phyloP scores from a whole-genome alignment of 2,888 invertebrate genomes.

The Ichneumoninae sp. region DNA sequence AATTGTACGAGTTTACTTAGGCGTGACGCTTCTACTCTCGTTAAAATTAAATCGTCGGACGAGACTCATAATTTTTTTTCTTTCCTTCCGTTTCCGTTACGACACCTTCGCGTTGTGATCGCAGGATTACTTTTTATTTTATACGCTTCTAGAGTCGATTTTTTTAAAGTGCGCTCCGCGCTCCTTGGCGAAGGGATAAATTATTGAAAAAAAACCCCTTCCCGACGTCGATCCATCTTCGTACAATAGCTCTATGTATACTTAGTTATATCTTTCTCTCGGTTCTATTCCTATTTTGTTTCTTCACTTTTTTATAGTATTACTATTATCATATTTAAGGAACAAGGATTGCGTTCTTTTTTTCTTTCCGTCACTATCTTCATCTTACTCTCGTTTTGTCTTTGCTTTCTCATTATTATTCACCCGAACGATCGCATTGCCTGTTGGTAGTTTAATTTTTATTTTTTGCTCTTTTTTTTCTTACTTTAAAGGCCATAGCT shows the following conservation, averaged over 20 bases:
- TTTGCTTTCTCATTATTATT: conserved; percentile 37
- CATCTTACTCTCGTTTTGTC: conserved; percentile 14
- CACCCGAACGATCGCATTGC: conserved; percentile 39
- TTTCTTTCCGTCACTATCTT: conserved; percentile 7
- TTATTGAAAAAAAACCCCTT: conserved; percentile 20
- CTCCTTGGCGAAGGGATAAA: conserved; percentile 38
- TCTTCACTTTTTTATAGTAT: conserved; percentile 47
- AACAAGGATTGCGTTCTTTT: conserved; percentile 62
- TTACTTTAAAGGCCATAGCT: conserved; percentile 45
- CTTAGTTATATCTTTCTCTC: conserved; percentile 56
- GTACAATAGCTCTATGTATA: conserved; percentile 54
- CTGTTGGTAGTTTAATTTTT: conserved; percentile 21
- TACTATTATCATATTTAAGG: conserved; percentile 65
- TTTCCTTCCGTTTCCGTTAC: conserved; percentile 40
- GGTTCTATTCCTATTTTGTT: conserved; percentile 57
- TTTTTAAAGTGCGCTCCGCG: conserved; percentile 48
- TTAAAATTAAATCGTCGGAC: conserved; percentile 54
- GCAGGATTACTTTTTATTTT: conserved; percentile 39
- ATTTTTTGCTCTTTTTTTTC: background rate
- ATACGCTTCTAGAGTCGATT: background rate
- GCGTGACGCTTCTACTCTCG: conserved; percentile 42
- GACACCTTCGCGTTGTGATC: conserved; percentile 48
- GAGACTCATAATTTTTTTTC: conserved; percentile 53
- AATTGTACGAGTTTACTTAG: conserved; percentile 52
- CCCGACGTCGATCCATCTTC: conserved; percentile 29